These are phyloP conservation scores for Poecilus cupreus DNA, from an alignment of 2,888 invertebrate species.

Conservation along the genomic window DNA sequence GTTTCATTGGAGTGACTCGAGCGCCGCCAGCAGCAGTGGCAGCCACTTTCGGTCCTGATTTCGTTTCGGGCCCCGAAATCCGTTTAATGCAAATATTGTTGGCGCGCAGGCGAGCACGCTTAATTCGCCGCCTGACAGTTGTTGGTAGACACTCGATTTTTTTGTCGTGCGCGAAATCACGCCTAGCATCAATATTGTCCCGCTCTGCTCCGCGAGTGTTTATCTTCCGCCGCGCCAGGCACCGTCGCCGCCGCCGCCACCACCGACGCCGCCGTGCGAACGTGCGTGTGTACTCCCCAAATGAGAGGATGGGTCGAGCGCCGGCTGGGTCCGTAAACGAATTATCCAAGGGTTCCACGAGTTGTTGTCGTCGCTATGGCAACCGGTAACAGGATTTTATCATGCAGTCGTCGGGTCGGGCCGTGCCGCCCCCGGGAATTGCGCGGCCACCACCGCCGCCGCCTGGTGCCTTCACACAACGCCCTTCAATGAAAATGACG, in stretches of 20 bases:
- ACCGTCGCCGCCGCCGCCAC: neutral
- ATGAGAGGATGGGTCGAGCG: constrained; percentile 61
- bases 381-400: constrained; percentile 68
- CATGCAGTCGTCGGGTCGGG: constrained; percentile 62
- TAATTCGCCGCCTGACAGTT: neutral
- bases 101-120: neutral
- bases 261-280: neutral
- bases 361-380: constrained; percentile 66
- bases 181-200: constrained; percentile 63
- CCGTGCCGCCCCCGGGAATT: constrained; percentile 32
- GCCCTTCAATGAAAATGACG: constrained; percentile 53
- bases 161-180: constrained; percentile 56
- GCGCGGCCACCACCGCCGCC: neutral
- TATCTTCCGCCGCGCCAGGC: constrained; percentile 56
- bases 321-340: constrained; percentile 67
- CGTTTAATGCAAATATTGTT: constrained; percentile 50
- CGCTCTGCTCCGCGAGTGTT: constrained; percentile 60
- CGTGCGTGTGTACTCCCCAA: constrained; percentile 49
- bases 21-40: neutral
- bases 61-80: constrained; percentile 20
- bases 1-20: neutral
- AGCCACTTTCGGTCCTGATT: neutral
- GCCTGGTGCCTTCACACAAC: neutral
- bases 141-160: constrained; percentile 28
- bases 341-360: constrained; percentile 66